Percentiles rank a stretch among this genome's conserved stretches.
These are phyloP conservation scores for Phaetusa simplex DNA, from an alignment of 2,113 vertebrate species.

Conservation along the genomic window DNA sequence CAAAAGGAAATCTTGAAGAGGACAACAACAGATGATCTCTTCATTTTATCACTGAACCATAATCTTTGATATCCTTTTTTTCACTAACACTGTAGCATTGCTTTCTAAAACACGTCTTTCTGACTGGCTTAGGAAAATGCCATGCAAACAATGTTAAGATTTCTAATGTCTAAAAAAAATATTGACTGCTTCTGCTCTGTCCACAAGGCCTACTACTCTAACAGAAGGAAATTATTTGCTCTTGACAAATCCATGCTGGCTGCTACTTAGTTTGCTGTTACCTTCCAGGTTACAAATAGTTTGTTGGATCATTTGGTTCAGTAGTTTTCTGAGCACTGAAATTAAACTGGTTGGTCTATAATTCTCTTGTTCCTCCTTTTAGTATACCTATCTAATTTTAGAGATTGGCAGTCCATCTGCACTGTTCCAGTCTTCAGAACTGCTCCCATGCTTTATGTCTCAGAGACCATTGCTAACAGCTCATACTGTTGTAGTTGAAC, in stretches of 20 bases:
- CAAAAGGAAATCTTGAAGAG: neutral
- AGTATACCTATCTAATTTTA: neutral
- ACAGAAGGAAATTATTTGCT: neutral
- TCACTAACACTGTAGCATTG: neutral
- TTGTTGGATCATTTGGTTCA: neutral
- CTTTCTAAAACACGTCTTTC: neutral
- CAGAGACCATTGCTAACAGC: neutral
- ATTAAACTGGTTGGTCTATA: neutral
- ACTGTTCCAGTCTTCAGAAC: neutral
- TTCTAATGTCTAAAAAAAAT: neutral
- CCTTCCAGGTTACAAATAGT: neutral
- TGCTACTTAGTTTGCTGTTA: neutral
- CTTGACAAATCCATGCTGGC: neutral
- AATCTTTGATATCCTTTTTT: neutral
- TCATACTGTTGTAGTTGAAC: neutral
- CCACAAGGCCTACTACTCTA: neutral
- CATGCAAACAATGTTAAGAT: neutral
- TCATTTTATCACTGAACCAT: neutral
- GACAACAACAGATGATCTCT: neutral
- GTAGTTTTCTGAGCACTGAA: neutral
- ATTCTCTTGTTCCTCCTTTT: neutral
- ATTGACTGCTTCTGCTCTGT: neutral
- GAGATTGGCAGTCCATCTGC: neutral
- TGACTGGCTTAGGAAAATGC: neutral
- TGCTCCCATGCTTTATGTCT: neutral